Evolutionary conservation across 92 coral and sea anemone genomes (phyloP).

Genomic region (Chrysogorgia sp.): DNA sequence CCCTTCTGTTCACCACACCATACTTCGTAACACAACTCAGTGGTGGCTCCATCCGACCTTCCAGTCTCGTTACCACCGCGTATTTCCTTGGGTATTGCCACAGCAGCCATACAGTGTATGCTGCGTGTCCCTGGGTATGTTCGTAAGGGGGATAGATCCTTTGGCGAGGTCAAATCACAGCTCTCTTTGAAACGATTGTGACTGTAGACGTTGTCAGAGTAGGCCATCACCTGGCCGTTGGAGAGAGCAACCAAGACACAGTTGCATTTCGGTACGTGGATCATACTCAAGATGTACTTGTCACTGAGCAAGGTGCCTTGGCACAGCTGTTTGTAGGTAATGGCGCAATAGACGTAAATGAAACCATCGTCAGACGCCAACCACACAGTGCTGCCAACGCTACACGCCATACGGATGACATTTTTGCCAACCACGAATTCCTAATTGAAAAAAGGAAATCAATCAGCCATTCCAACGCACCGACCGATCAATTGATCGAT

Average conservation of each 20-base stretch:
- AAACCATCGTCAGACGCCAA: constrained; percentile 91
- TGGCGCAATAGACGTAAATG: constrained; percentile 86
- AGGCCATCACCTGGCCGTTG: constrained; percentile 88
- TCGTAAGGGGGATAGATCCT: constrained; percentile 82
- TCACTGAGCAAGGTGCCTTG: constrained; percentile 69
- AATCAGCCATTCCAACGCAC: not conserved
- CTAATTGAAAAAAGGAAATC: constrained; percentile 40
- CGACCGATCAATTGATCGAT: too few species aligned
- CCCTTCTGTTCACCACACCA: constrained; percentile 97
- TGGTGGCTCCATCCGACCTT: not conserved
- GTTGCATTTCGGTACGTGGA: constrained; percentile 89
- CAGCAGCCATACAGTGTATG: constrained; percentile 87
- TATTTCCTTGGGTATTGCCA: constrained; percentile 64
- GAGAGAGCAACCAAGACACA: constrained; percentile 91
- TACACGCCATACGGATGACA: constrained; percentile 85
- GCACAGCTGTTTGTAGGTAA: constrained; percentile 88
- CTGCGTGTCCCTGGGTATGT: constrained; percentile 82
- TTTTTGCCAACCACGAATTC: constrained; percentile 78
- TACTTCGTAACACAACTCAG: constrained; percentile 54
- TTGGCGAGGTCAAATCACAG: constrained; percentile 64
- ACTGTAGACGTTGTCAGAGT: constrained; percentile 86
- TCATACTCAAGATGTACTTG: constrained; percentile 88
- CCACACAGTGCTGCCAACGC: constrained; percentile 99
- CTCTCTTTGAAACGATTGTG: constrained; percentile 74
- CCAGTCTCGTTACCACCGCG: constrained; percentile 17